phyloP scores from a whole-genome alignment of 2,113 vertebrate genomes.

The Dipodomys merriami region DNA sequence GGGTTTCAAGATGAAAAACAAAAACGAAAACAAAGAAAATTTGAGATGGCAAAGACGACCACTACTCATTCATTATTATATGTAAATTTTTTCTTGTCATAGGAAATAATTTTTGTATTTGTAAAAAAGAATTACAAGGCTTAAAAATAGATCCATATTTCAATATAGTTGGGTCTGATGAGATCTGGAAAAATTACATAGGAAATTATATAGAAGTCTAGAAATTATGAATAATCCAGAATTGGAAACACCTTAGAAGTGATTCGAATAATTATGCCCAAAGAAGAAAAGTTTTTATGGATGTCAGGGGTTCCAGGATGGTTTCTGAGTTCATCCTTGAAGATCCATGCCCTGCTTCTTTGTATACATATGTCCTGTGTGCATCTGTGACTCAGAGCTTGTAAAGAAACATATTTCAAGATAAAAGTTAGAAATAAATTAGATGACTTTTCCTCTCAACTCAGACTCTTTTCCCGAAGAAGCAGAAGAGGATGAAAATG shows the following conservation, averaged over 20 bases:
- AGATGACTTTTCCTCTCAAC: neutral
- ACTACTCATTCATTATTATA: neutral
- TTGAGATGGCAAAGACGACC: neutral
- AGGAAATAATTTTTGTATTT: neutral
- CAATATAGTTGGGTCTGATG: neutral
- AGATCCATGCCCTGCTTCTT: neutral
- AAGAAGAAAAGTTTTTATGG: neutral
- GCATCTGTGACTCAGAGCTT: neutral
- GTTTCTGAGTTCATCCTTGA: neutral
- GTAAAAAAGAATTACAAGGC: neutral
- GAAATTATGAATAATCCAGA: neutral
- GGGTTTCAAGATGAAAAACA: neutral
- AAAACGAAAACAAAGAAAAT: neutral
- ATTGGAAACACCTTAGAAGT: neutral
- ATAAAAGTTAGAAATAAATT: neutral
- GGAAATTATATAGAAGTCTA: neutral
- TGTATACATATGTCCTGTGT: neutral
- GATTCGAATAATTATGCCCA: neutral
- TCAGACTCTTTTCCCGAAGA: neutral
- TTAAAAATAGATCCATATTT: neutral
- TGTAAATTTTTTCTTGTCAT: slow-evolving; percentile 2
- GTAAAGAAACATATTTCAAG: neutral
- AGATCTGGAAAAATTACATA: neutral
- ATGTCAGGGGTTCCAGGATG: neutral
- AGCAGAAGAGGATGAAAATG: neutral